phyloP scores from a whole-genome alignment of 1,140 invertebrate genomes.

The Papilio polytes region DNA sequence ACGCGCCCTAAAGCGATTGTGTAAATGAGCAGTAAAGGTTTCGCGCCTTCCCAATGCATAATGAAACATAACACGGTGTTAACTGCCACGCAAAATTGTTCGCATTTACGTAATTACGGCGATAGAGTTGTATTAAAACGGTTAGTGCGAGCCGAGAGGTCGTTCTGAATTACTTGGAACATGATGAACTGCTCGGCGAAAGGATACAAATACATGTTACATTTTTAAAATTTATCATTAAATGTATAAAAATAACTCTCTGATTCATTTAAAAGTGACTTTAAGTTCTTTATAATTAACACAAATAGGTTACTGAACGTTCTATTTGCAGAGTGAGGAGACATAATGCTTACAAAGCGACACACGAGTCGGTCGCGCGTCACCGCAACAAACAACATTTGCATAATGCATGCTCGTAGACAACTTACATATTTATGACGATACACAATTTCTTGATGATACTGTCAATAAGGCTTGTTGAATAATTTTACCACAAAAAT shows the following conservation, averaged over 20 bases:
- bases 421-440: conserved; percentile 15
- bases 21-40: conserved; percentile 18
- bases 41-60: conserved; percentile 7
- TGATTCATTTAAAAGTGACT: too few species aligned
- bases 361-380: not conserved
- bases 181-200: not conserved
- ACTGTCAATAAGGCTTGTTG: not conserved
- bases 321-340: not conserved
- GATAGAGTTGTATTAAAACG: conserved; percentile 13
- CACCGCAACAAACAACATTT: conserved; percentile 6
- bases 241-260: too few species aligned
- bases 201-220: not conserved
- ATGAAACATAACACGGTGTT: conserved; percentile 10
- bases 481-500: not conserved
- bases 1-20: not conserved
- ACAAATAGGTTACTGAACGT: not conserved
- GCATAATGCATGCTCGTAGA: conserved; percentile 2
- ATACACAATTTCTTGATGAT: conserved; percentile 14
- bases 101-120: conserved; percentile 7
- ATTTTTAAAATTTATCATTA: not conserved
- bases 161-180: not conserved
- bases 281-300: not conserved
- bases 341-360: not conserved
- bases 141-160: not conserved
- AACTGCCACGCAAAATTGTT: conserved; percentile 17